A percentile compares a stretch with the other conserved stretches of the same genome.
Evolutionary conservation across 2,113 vertebrate species (phyloP).

Genomic region (Thalassarche chlororhynchos): DNA sequence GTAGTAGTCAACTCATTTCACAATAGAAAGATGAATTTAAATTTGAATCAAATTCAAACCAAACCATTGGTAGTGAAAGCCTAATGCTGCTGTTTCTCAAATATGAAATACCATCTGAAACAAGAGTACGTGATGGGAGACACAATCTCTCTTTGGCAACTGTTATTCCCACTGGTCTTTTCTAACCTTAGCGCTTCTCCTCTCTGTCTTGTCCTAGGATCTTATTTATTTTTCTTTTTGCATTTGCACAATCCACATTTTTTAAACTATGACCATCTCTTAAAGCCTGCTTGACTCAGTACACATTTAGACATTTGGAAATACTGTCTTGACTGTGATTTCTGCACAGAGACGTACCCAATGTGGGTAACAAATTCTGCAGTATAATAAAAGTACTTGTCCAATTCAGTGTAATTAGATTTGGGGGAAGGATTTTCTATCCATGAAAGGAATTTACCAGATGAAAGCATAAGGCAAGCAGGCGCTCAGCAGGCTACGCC

Average conservation of each 20-base stretch:
- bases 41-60: not conserved
- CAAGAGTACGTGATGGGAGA: not conserved
- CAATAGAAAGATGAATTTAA: not conserved
- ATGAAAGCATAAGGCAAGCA: not conserved
- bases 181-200: not conserved
- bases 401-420: not conserved
- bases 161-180: not conserved
- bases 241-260: not conserved
- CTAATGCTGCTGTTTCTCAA: not conserved
- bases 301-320: not conserved
- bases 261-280: not conserved
- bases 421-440: not conserved
- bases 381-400: not conserved
- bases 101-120: not conserved
- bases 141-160: not conserved
- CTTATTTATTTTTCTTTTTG: not conserved
- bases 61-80: not conserved
- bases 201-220: not conserved
- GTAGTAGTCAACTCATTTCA: not conserved
- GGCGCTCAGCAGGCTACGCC: not conserved
- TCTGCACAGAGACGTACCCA: not conserved
- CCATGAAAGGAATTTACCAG: not conserved
- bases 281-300: not conserved
- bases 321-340: not conserved
- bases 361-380: not conserved